phyloP scores from a whole-genome alignment of 2,888 invertebrate species.

The Thymelicus acteon region DNA sequence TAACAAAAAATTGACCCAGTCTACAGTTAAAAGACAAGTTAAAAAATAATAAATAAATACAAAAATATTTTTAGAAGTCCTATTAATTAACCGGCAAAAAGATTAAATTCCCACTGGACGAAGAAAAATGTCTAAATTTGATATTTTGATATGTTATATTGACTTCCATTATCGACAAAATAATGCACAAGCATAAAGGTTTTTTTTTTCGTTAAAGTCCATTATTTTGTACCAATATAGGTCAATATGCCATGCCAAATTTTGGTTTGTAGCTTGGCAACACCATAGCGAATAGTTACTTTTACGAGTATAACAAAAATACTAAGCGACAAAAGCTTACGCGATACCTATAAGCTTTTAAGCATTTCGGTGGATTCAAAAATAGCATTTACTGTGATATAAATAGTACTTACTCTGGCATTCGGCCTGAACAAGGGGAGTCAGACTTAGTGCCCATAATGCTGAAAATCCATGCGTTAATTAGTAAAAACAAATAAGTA shows the following conservation, averaged over 20 bases:
- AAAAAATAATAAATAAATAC: slow-evolving; percentile 2
- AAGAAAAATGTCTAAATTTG: no score
- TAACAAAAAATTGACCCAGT: slow-evolving; percentile 19
- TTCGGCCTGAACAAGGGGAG: slow-evolving; percentile 82
- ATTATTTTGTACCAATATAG: no score
- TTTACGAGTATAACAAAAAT: no score
- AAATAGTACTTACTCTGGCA: slow-evolving; percentile 80
- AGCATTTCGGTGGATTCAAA: slow-evolving; percentile 23
- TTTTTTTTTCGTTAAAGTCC: no score
- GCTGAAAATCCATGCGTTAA: slow-evolving; percentile 84
- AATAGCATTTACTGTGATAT: slow-evolving; percentile 24
- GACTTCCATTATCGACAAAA: no score
- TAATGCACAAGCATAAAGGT: no score
- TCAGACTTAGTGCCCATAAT: slow-evolving; percentile 81
- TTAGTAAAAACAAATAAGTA: slow-evolving; percentile 72
- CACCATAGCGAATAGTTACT: no score
- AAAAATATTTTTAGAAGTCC: background rate
- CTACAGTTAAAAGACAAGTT: slow-evolving; percentile 9
- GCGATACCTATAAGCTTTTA: slow-evolving; percentile 18
- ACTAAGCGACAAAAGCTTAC: slow-evolving; percentile 26
- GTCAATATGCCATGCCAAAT: no score
- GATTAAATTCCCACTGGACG: no score
- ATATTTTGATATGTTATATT: no score
- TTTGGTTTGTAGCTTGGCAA: no score
- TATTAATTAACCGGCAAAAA: no score